A percentile compares a stretch with the other conserved stretches of the same genome.
Conservation (phyloP, 2,888 invertebrate genomes). For the Fissipunctia ypsillon region DNA sequence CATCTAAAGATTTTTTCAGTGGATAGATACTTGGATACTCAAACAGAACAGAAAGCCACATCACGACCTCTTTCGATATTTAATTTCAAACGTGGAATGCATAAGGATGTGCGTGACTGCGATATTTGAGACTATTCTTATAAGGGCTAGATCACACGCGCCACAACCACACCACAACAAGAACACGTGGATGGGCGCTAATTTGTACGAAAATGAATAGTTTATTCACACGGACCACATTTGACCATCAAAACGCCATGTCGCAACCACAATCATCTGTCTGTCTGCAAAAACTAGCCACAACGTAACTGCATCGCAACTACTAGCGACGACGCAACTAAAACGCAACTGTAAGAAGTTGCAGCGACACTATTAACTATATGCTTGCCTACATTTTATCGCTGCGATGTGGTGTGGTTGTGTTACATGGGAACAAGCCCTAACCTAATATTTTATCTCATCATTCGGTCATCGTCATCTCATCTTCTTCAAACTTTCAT, state of each 20-base stretch:
- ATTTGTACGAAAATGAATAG: neutral
- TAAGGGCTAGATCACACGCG: neutral
- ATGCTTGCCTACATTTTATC: neutral
- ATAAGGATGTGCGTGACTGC: conserved; percentile 76
- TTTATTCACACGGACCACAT: neutral
- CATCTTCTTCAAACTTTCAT: neutral
- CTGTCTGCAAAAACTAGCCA: neutral
- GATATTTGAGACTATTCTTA: conserved; percentile 61
- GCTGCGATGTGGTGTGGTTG: neutral
- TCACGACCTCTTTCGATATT: conserved; percentile 78
- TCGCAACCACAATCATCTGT: neutral
- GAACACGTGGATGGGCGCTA: neutral
- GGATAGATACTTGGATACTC: conserved; percentile 66
- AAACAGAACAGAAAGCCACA: conserved; percentile 76
- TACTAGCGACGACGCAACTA: neutral
- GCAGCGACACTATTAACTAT: neutral
- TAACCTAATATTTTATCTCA: neutral
- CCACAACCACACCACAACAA: neutral
- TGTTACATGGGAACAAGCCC: neutral
- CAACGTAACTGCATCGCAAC: neutral
- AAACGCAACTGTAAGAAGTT: neutral
- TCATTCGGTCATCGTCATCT: neutral
- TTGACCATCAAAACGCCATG: neutral
- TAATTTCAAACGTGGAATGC: conserved; percentile 84
- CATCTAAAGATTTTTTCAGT: conserved; percentile 75